Conservation (phyloP, 2,797 vertebrate species). For the Falco novaeseelandiae region DNA sequence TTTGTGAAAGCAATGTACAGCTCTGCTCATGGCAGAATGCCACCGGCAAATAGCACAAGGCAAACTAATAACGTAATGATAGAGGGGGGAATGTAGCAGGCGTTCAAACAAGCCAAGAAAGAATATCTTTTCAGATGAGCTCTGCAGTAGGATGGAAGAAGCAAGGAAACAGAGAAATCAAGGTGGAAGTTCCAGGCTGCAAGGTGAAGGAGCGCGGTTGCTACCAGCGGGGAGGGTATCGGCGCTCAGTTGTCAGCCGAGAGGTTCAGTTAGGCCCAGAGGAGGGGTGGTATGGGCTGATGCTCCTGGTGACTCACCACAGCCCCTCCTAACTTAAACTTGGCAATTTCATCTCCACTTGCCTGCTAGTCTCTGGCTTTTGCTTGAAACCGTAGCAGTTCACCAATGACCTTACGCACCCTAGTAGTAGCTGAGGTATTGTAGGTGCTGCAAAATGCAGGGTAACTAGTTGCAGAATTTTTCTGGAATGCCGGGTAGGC, state of each 20-base stretch:
- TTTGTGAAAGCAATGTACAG: not conserved
- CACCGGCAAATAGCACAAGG: not conserved
- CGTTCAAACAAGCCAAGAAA: not conserved
- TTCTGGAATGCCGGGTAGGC: not conserved
- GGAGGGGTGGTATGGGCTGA: not conserved
- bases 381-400: not conserved
- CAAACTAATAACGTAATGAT: not conserved
- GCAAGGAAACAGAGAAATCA: not conserved
- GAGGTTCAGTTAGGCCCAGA: not conserved
- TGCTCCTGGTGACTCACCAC: not conserved
- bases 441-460: not conserved
- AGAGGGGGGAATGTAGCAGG: not conserved
- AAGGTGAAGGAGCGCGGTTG: not conserved
- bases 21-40: not conserved
- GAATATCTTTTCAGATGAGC: not conserved
- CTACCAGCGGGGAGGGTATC: not conserved
- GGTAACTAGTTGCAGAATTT: not conserved
- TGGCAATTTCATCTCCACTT: not conserved
- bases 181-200: not conserved
- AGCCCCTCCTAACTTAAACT: not conserved
- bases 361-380: not conserved
- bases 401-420: accelerated
- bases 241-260: not conserved
- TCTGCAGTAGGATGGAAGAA: not conserved
- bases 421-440: not conserved